phyloP scores from a whole-genome alignment of 2,888 invertebrate genomes.

The Mylabris sibirica region DNA sequence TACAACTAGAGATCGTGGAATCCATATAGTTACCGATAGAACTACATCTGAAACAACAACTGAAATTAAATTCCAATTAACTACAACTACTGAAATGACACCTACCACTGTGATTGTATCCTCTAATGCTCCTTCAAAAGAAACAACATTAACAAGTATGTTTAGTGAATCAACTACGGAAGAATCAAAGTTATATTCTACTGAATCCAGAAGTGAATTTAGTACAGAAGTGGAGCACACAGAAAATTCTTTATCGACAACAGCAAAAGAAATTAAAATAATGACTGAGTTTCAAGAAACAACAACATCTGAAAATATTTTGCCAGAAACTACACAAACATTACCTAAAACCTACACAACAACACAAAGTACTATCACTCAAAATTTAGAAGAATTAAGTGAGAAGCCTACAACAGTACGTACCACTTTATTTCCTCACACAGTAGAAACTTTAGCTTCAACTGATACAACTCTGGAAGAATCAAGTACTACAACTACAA shows the following conservation, averaged over 20 bases:
- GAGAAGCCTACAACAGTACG: neutral
- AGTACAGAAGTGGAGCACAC: too few relatives aligned
- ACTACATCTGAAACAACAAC: slow-evolving; percentile 24
- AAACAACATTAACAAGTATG: neutral
- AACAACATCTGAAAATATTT: neutral
- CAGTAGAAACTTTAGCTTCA: neutral
- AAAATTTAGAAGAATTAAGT: neutral
- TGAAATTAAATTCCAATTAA: slow-evolving; percentile 21
- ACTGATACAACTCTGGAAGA: neutral
- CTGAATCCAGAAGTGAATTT: too few relatives aligned
- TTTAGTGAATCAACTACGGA: neutral
- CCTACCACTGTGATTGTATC: neutral
- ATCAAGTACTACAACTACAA: neutral
- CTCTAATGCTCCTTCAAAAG: neutral
- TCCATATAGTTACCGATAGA: slow-evolving; percentile 32
- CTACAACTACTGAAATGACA: slow-evolving; percentile 4
- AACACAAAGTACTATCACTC: neutral
- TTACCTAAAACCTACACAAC: neutral
- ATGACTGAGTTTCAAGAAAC: neutral
- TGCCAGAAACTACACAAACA: neutral
- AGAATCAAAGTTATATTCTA: too few relatives aligned
- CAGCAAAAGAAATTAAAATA: neutral
- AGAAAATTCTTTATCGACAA: neutral
- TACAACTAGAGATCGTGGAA: slow-evolving; percentile 37
- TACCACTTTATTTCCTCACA: neutral